phyloP scores from a whole-genome alignment of 1,140 invertebrate species.

The Bombus superbus region DNA sequence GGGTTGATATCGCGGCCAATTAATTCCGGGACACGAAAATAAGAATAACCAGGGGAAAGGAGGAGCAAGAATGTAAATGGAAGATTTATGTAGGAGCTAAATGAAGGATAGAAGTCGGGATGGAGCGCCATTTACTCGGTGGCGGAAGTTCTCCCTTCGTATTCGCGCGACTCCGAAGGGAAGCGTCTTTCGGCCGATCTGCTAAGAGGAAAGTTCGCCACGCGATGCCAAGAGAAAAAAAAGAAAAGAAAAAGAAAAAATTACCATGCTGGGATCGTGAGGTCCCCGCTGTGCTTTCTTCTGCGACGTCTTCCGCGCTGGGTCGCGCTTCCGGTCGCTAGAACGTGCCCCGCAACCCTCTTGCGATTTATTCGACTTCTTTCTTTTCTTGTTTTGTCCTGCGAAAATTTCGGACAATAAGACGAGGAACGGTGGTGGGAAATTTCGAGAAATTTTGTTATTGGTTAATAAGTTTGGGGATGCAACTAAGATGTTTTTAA shows the following conservation, averaged over 20 bases:
- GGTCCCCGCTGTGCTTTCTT: neutral
- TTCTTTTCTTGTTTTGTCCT: neutral
- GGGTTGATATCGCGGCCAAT: conserved; percentile 52
- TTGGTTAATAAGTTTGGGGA: too few species aligned
- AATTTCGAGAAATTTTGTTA: too few species aligned
- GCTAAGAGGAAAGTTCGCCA: conserved; percentile 62
- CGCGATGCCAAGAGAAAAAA: neutral
- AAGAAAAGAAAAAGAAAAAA: conserved; percentile 22
- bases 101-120: conserved; percentile 52
- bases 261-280: neutral
- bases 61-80: conserved; percentile 51
- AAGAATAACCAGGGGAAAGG: conserved; percentile 29
- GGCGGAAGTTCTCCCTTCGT: conserved; percentile 45
- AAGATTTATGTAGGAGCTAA: conserved; percentile 62
- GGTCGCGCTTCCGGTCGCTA: neutral
- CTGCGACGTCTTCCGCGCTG: neutral
- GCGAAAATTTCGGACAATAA: too few species aligned
- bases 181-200: conserved; percentile 49
- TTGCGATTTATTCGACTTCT: neutral
- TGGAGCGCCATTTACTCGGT: conserved; percentile 51
- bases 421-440: too few species aligned
- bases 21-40: conserved; percentile 34
- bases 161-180: conserved; percentile 44
- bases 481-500: too few species aligned
- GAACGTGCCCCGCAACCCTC: neutral